phyloP scores from a whole-genome alignment of 2,797 vertebrate species.

The Dendrocincla fuliginosa region DNA sequence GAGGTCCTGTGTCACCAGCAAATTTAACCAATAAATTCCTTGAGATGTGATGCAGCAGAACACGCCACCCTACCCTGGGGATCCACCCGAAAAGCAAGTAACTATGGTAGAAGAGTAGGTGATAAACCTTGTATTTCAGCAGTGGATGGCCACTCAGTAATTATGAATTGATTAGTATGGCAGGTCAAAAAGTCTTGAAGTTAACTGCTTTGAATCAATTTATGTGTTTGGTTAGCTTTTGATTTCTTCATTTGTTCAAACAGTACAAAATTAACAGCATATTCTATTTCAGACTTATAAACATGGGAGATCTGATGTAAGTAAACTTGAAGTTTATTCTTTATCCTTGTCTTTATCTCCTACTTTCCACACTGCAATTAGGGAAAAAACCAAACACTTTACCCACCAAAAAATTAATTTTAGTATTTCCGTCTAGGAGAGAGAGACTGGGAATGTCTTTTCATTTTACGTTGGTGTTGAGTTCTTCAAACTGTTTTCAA shows the following conservation, averaged over 20 bases:
- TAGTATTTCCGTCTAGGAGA: neutral
- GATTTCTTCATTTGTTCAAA: neutral
- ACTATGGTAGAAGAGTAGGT: neutral
- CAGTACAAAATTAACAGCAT: neutral
- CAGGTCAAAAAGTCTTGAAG: neutral
- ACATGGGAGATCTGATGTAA: neutral
- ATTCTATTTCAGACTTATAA: neutral
- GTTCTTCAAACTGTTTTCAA: neutral
- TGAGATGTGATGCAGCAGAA: neutral
- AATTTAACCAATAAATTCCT: neutral
- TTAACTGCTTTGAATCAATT: neutral
- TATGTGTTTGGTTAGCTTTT: neutral
- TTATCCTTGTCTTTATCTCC: neutral
- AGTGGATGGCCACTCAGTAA: neutral
- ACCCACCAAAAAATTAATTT: neutral
- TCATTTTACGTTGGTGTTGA: neutral
- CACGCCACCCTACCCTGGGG: neutral
- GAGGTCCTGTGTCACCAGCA: neutral
- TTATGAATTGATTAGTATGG: neutral
- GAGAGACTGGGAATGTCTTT: neutral
- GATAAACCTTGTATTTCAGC: neutral
- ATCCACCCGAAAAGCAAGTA: neutral
- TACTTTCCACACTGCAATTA: neutral
- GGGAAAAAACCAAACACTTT: neutral
- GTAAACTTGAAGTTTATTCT: neutral